Conservation (phyloP, 2,888 invertebrate species). For the Lutraria lutraria region DNA sequence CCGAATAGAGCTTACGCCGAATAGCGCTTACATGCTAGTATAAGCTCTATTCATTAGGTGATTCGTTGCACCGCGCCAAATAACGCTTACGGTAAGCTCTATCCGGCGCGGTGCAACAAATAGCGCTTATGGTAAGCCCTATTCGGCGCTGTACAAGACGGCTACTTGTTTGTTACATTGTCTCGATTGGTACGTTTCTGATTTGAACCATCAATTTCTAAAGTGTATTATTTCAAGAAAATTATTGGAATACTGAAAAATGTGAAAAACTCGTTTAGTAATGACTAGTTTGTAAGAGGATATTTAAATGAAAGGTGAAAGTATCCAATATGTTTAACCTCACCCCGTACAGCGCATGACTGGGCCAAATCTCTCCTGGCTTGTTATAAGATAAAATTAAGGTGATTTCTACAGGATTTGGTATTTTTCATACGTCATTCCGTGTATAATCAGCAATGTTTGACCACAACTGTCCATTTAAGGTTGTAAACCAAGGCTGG, state of each 20-base stretch:
- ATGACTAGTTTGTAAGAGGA: background rate
- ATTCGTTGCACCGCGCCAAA: no score
- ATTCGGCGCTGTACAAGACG: no score
- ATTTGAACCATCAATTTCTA: no score
- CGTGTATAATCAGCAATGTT: background rate
- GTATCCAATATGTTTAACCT: background rate
- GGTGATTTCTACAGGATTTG: background rate
- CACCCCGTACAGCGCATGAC: background rate
- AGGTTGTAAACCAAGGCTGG: background rate
- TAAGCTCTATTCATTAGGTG: no score
- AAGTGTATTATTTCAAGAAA: background rate
- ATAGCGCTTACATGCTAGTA: no score
- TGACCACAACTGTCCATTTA: background rate
- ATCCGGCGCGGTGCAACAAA: no score
- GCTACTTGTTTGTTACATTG: no score
- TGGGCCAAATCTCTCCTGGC: background rate
- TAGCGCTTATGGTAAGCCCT: no score
- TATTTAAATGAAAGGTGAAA: background rate
- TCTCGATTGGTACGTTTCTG: no score
- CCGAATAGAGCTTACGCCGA: no score
- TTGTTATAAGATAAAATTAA: slow-evolving; percentile 5
- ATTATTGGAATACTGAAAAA: background rate
- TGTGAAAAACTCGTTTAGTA: background rate
- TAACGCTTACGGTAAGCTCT: no score
- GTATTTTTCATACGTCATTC: slow-evolving; percentile 24